phyloP scores from a whole-genome alignment of 2,888 invertebrate genomes.

The Lutraria lutraria region DNA sequence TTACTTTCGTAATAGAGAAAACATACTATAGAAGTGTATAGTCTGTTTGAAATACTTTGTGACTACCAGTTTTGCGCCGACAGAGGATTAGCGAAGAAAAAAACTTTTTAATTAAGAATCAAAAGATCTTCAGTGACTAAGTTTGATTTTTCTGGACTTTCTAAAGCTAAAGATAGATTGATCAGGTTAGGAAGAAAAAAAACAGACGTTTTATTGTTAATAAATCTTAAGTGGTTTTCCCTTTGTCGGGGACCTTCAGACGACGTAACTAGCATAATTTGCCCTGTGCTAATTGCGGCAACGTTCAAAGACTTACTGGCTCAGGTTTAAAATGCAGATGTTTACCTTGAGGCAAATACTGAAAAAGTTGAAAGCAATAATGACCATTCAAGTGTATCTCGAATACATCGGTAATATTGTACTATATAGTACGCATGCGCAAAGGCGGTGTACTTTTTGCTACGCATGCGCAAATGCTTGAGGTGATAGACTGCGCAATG shows the following conservation, averaged over 20 bases:
- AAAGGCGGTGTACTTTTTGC: neutral
- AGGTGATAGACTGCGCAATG: neutral
- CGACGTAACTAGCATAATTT: neutral
- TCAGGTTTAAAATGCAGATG: constrained; percentile 7
- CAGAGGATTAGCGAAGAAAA: neutral
- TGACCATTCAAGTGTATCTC: neutral
- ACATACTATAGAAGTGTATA: neutral
- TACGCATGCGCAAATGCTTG: neutral
- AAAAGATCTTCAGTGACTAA: no score
- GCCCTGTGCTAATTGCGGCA: constrained; percentile 11
- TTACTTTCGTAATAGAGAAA: neutral
- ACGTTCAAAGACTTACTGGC: neutral
- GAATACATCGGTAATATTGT: constrained; percentile 1
- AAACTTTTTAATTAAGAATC: no score
- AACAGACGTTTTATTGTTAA: neutral
- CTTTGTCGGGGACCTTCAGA: constrained; percentile 6
- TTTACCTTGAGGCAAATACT: neutral
- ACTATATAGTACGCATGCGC: neutral
- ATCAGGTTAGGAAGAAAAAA: neutral
- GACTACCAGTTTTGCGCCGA: neutral
- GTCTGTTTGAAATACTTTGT: neutral
- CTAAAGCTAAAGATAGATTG: neutral
- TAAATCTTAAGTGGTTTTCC: neutral
- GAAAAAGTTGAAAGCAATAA: constrained; percentile 8
- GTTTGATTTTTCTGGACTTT: no score